phyloP scores from a whole-genome alignment of 2,888 invertebrate species.

The Adineta ricciae region DNA sequence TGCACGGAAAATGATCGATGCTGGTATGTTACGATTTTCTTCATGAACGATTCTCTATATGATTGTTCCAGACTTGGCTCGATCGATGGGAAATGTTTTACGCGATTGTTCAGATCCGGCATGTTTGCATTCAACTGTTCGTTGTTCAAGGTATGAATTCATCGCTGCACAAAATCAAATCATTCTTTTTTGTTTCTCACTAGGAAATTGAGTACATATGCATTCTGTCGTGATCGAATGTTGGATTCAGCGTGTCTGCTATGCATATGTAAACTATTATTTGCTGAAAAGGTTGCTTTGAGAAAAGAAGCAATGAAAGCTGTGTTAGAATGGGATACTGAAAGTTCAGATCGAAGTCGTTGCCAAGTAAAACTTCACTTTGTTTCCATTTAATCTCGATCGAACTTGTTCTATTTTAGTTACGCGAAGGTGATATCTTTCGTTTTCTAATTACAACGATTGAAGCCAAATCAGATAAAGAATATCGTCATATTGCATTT shows the following conservation, averaged over 20 bases:
- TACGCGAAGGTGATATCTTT: conserved; percentile 16
- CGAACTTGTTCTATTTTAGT: not conserved
- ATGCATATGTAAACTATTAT: conserved; percentile 6
- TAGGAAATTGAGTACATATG: conserved; percentile 15
- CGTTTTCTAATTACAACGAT: not conserved
- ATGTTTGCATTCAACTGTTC: conserved; percentile 1
- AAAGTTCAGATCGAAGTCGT: not conserved
- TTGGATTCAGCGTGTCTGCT: not conserved
- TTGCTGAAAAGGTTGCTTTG: not conserved
- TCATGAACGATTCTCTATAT: too few species aligned
- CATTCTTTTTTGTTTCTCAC: too few species aligned
- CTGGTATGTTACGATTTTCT: not conserved
- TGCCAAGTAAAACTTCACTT: not conserved
- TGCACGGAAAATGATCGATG: not conserved
- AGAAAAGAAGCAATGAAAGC: conserved; percentile 22
- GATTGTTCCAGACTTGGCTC: not conserved
- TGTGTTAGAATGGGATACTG: conserved; percentile 8
- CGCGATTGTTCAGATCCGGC: not conserved
- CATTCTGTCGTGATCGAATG: conserved; percentile 9
- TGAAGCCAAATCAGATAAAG: not conserved
- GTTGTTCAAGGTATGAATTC: not conserved
- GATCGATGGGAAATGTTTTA: not conserved
- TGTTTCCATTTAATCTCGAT: not conserved
- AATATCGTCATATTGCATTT: conserved; percentile 5
- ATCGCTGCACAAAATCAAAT: too few species aligned